These are phyloP conservation scores for Anolis carolinensis DNA, from an alignment of 2,113 vertebrate genomes.

Conservation along the genomic window DNA sequence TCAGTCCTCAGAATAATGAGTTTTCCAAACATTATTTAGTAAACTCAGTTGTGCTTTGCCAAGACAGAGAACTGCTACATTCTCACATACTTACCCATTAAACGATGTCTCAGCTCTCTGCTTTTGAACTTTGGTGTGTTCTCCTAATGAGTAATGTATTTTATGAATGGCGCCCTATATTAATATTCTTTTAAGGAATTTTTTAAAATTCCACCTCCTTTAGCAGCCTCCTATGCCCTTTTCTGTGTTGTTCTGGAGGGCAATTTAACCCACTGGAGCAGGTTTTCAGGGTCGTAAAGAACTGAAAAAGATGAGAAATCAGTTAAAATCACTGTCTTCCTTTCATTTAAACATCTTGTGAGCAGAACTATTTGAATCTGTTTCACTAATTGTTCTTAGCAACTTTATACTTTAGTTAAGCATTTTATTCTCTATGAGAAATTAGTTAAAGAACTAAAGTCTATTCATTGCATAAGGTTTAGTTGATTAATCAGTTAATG, in stretches of 20 bases:
- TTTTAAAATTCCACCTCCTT: neutral
- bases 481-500: neutral
- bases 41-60: no score
- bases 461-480: neutral
- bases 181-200: neutral
- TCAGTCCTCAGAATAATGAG: neutral
- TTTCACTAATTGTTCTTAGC: neutral
- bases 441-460: constrained; percentile 34
- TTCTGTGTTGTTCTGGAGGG: neutral
- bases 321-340: neutral
- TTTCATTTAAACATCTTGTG: neutral
- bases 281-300: neutral
- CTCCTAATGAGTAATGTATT: neutral
- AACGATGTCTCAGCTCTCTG: no score
- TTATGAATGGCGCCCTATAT: neutral
- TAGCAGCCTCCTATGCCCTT: neutral
- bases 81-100: no score
- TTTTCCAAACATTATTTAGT: neutral
- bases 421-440: constrained; percentile 36
- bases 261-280: neutral
- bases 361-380: neutral
- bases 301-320: neutral
- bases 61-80: no score
- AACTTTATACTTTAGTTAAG: constrained; percentile 36
- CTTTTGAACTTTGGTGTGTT: neutral